Base-by-base conservation (phyloP, 1,140 invertebrate species). In the Brachionus rotundiformis region DNA sequence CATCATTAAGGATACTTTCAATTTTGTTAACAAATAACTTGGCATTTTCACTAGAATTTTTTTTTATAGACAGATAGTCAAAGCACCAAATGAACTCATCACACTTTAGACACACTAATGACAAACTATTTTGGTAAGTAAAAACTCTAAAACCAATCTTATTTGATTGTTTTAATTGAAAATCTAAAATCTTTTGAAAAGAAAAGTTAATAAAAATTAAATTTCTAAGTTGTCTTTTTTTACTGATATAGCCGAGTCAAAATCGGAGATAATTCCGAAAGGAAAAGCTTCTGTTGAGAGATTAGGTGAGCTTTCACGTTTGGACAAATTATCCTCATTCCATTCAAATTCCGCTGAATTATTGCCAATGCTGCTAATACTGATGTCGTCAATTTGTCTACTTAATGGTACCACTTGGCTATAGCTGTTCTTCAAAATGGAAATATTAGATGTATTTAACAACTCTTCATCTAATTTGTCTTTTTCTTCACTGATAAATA, bases 71-170 rank as follows among this genome's bases (percentile, higher is more conserved):
- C 19, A 68, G 2, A 36, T 33, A 68, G 36, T 68, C 63, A 68
- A 68, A 68, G 31, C 63, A 68, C 63, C 63, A 68, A 68, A 68
- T 36, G 10, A 68, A 68, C 7, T 68, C n/a, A n/a, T 68, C 33
- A 36, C 10, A 31, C 7, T 36, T 68, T 19, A 68, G 16, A 16
- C 63, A 68, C 3, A 68, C 63, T 16, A 68, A 29, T 36, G 63
- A 68, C 3, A 36, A 11, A 5, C 19, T 68, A 11, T 68, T 68
- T 68, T 68, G 29, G n/a, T 33, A 16, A 39, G 7, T 16, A 36
- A 68, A 68, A 16, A 16, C n/a, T 19, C 63, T 68, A 6, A 68
- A 19, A 16, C 63, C 63, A 68, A 68, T 68, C 36, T 68, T 33
- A 19, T 68, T 4, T 11, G 27, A 36, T 33, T 68, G 1, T 36